Evolutionary conservation across 2,113 vertebrate genomes (phyloP).

Genomic region (Nansenia antarctica): DNA sequence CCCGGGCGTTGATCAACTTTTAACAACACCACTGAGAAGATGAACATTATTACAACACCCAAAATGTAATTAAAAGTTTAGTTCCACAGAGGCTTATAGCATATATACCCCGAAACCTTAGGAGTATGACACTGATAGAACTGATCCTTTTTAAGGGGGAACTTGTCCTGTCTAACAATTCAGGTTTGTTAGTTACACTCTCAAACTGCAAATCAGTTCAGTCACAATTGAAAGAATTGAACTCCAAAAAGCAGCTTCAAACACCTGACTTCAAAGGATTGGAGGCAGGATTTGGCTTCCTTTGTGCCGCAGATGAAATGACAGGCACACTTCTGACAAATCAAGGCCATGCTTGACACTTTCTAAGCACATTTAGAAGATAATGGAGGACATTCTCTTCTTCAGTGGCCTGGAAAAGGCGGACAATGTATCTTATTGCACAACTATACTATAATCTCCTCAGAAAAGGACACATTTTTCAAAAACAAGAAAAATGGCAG

Average conservation of each 20-base stretch:
- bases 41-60: slow-evolving; percentile 33
- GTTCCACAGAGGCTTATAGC: not conserved
- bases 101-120: not conserved
- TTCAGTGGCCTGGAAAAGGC: too few species aligned
- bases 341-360: too few species aligned
- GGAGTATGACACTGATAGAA: slow-evolving; percentile 3
- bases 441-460: too few species aligned
- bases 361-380: too few species aligned
- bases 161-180: slow-evolving; percentile 1
- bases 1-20: slow-evolving; percentile 53
- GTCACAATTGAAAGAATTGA: slow-evolving; percentile 25
- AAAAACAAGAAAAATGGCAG: too few species aligned
- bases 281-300: slow-evolving; percentile 31
- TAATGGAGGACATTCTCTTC: too few species aligned
- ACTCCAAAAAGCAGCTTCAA: slow-evolving; percentile 31
- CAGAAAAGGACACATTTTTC: too few species aligned
- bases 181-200: slow-evolving; percentile 25
- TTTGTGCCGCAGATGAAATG: slow-evolving; percentile 35
- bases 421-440: too few species aligned
- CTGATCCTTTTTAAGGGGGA: not conserved
- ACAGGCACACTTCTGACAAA: not conserved
- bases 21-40: slow-evolving; percentile 3
- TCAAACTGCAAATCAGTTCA: slow-evolving; percentile 19
- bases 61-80: slow-evolving; percentile 19
- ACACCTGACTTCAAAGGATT: slow-evolving; percentile 36